Evolutionary conservation across 2,888 invertebrate species (phyloP).

Genomic region (Glaucopsyche alexis): DNA sequence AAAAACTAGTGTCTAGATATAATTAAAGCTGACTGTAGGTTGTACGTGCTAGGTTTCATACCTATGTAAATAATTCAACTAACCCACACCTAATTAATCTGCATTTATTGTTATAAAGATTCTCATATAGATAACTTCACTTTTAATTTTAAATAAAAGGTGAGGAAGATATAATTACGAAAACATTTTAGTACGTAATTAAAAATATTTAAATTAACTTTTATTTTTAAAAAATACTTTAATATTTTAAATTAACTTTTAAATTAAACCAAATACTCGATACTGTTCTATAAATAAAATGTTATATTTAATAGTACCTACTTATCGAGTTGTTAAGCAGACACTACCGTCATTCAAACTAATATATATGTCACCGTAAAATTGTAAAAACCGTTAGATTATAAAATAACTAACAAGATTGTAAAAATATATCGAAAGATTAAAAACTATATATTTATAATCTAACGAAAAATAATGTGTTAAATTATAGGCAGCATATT

Average conservation of each 20-base stretch:
- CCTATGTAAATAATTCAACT: neutral
- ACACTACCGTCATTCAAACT: too few relatives aligned
- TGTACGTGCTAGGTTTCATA: neutral
- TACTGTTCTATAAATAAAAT: neutral
- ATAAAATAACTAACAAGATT: too few relatives aligned
- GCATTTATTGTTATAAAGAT: constrained; percentile 1
- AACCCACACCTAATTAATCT: constrained; percentile 10
- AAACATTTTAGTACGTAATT: constrained; percentile 32
- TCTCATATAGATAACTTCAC: constrained; percentile 1
- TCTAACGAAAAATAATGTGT: too few relatives aligned
- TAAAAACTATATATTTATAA: too few relatives aligned
- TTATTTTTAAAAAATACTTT: neutral
- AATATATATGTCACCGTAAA: too few relatives aligned
- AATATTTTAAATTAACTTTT: too few relatives aligned
- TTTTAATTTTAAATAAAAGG: constrained; percentile 18
- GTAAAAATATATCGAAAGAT: too few relatives aligned
- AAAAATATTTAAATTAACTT: constrained; percentile 22
- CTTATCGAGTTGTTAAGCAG: too few relatives aligned
- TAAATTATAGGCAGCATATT: too few relatives aligned
- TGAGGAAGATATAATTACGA: constrained; percentile 31
- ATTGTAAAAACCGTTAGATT: too few relatives aligned
- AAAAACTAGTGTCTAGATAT: neutral
- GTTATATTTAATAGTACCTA: too few relatives aligned
- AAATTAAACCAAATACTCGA: constrained; percentile 6
- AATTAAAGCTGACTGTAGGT: neutral